These are phyloP conservation scores for Drosophila infuscata DNA, from an alignment of 2,888 invertebrate genomes.

Conservation along the genomic window DNA sequence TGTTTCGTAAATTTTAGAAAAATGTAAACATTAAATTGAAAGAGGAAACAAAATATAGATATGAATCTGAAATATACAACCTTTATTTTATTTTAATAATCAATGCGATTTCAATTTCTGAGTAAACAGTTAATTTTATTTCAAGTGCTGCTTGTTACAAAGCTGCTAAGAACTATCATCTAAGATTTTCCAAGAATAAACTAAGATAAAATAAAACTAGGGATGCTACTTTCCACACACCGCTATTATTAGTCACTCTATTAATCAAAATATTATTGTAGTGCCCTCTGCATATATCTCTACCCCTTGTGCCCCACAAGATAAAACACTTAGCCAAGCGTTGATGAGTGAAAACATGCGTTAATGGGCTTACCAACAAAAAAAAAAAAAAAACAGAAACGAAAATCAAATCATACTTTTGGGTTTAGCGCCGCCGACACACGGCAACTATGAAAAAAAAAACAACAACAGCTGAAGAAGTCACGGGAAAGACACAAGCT, in stretches of 20 bases:
- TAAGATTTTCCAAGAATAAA: not conserved
- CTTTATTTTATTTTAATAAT: not conserved
- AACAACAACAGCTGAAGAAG: constrained; percentile 47
- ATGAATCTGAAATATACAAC: not conserved
- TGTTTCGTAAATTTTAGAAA: not conserved
- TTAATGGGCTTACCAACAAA: constrained; percentile 71
- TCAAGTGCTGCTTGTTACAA: not conserved
- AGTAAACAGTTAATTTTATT: not conserved
- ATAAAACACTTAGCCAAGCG: constrained; percentile 70
- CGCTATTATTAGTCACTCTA: constrained; percentile 16
- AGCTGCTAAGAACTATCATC: not conserved
- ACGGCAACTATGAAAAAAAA: constrained; percentile 33
- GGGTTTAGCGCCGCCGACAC: constrained; percentile 65
- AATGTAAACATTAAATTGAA: rapidly evolving
- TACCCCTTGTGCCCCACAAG: not conserved
- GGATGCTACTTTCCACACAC: not conserved
- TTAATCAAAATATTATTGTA: constrained; percentile 31
- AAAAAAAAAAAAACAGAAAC: constrained; percentile 18
- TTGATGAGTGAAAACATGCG: constrained; percentile 77
- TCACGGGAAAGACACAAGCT: constrained; percentile 42
- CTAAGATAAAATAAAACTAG: not conserved
- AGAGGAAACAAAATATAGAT: not conserved
- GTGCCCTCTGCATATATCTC: constrained; percentile 3
- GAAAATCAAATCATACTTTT: constrained; percentile 80
- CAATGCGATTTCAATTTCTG: not conserved